A percentile compares a stretch with the other conserved stretches of the same genome.
phyloP scores from a whole-genome alignment of 2,888 invertebrate species.

The Epistrophe eligans region DNA sequence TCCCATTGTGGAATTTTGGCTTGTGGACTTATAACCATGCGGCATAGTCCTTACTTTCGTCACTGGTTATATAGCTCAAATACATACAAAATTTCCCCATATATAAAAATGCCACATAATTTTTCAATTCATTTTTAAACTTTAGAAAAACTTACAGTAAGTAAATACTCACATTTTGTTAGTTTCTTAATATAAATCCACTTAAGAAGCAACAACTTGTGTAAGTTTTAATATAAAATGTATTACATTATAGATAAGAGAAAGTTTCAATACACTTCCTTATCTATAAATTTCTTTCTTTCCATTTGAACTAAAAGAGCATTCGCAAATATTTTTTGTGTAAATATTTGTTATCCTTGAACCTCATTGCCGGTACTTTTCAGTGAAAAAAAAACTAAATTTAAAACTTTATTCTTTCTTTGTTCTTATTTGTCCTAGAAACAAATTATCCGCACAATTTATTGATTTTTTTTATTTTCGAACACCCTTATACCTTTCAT shows the following conservation, averaged over 20 bases:
- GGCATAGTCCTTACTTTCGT: too few species aligned
- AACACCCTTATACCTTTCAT: neutral
- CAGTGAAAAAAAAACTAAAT: neutral
- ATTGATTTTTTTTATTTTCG: constrained; percentile 14
- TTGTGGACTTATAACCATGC: too few species aligned
- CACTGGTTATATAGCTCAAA: too few species aligned
- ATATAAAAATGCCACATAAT: too few species aligned
- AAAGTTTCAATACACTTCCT: neutral
- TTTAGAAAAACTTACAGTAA: neutral
- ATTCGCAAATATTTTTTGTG: neutral
- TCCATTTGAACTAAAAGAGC: neutral
- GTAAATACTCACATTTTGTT: neutral
- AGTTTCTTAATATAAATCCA: neutral
- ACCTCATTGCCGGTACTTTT: neutral
- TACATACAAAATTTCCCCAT: too few species aligned
- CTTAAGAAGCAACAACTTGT: neutral
- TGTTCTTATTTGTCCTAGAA: constrained; percentile 10
- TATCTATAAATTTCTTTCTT: neutral
- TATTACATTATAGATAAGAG: neutral
- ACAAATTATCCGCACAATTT: constrained; percentile 27
- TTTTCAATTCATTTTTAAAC: too few species aligned
- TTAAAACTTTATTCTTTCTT: neutral
- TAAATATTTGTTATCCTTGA: neutral
- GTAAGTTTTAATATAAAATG: neutral
- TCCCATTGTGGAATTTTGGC: too few species aligned